phyloP scores from a whole-genome alignment of 2,797 vertebrate genomes.

The Gobionotothen gibberifrons region DNA sequence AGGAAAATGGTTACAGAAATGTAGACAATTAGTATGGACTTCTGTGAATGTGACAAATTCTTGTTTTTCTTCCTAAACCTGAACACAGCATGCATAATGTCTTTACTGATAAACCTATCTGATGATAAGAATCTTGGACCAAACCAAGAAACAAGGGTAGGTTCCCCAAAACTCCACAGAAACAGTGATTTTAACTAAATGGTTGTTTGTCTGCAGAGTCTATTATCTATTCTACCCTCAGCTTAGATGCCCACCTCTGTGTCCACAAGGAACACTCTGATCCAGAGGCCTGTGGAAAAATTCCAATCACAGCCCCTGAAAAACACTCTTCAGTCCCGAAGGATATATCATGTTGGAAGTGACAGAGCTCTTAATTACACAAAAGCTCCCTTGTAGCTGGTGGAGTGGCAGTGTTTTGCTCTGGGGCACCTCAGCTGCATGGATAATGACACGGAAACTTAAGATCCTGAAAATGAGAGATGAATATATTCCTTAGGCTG shows the following conservation, averaged over 20 bases:
- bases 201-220: neutral
- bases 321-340: conserved; percentile 10
- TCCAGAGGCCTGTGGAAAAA: conserved; percentile 19
- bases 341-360: conserved; percentile 16
- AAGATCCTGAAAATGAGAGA: conserved; percentile 24
- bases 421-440: neutral
- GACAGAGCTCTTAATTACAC: conserved; percentile 36
- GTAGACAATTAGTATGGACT: neutral
- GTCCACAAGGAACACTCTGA: conserved; percentile 15
- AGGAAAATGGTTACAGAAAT: neutral
- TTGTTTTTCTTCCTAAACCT: neutral
- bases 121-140: neutral
- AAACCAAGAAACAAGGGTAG: neutral
- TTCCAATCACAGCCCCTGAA: conserved; percentile 12
- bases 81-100: neutral
- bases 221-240: neutral
- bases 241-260: conserved; percentile 7
- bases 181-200: neutral
- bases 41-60: neutral
- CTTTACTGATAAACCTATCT: neutral
- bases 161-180: neutral
- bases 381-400: conserved; percentile 14
- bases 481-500: conserved; percentile 21
- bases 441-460: neutral
- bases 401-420: conserved; percentile 29